Evolutionary conservation across 2,797 vertebrate genomes (phyloP).

Genomic region (Molossus molossus): DNA sequence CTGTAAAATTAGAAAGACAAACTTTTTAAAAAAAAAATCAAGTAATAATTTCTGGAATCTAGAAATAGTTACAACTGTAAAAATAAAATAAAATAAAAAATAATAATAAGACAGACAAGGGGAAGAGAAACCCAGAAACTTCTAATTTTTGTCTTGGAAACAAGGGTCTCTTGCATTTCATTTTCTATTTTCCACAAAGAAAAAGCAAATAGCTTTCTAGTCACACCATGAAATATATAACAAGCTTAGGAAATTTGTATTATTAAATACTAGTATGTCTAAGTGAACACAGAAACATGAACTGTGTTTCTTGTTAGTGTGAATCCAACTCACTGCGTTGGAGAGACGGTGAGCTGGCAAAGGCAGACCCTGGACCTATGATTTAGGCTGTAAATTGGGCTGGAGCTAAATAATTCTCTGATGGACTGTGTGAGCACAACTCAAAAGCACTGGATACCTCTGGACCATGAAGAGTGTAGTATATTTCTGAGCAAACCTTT

Average conservation of each 20-base stretch:
- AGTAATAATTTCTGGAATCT: slow-evolving; percentile 70
- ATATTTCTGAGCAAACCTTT: slow-evolving; percentile 67
- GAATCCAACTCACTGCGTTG: neutral
- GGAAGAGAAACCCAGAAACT: neutral
- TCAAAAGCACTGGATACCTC: neutral
- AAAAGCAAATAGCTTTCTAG: slow-evolving; percentile 56
- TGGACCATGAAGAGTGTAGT: neutral
- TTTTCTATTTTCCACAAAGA: slow-evolving; percentile 63
- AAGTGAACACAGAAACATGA: neutral
- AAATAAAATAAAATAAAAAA: neutral
- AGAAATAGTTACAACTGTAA: slow-evolving; percentile 45
- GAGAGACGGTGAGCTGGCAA: neutral
- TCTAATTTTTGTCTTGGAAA: slow-evolving; percentile 29
- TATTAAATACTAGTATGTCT: neutral
- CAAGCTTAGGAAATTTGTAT: neutral
- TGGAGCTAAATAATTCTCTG: neutral
- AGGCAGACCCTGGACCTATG: neutral
- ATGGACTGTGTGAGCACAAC: neutral
- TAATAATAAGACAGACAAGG: neutral
- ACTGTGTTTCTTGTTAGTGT: neutral
- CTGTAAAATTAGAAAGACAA: slow-evolving; percentile 58
- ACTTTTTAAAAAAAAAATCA: neutral
- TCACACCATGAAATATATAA: slow-evolving; percentile 30
- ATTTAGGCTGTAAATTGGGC: neutral
- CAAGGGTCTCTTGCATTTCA: slow-evolving; percentile 8